A percentile compares a stretch with the other conserved stretches of the same genome.
phyloP scores from a whole-genome alignment of 2,888 invertebrate species.

The Drosophila borealis region DNA sequence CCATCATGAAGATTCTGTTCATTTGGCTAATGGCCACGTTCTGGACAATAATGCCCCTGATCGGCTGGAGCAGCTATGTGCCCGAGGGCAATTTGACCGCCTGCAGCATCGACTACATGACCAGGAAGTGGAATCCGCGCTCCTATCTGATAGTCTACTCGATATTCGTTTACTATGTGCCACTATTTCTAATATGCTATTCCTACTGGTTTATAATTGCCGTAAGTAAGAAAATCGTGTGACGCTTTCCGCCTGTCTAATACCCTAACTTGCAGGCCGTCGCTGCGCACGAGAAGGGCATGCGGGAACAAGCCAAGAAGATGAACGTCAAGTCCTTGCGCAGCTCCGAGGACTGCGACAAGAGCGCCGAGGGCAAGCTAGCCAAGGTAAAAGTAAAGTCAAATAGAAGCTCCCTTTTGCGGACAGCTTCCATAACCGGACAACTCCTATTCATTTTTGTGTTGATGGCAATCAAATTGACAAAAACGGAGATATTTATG shows the following conservation, averaged over 20 bases:
- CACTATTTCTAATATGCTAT: conserved; percentile 92
- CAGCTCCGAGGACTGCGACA: conserved; percentile 90
- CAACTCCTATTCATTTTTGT: too few relatives aligned
- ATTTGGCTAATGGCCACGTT: conserved; percentile 91
- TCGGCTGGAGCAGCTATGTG: conserved; percentile 95
- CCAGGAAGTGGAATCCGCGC: conserved; percentile 90
- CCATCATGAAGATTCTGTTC: conserved; percentile 90
- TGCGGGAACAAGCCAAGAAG: conserved; percentile 96
- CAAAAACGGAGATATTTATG: too few relatives aligned
- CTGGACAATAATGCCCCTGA: conserved; percentile 93
- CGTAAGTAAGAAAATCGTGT: conserved; percentile 83
- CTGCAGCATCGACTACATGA: conserved; percentile 95
- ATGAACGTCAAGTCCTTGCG: conserved; percentile 96
- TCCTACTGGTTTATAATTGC: conserved; percentile 95
- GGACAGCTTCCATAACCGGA: too few relatives aligned
- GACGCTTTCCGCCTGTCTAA: conserved; percentile 3
- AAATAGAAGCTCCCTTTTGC: neutral
- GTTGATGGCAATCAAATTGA: too few relatives aligned
- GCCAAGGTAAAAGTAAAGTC: conserved; percentile 86
- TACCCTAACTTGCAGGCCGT: conserved; percentile 36
- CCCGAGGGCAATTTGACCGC: conserved; percentile 98
- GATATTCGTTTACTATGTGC: conserved; percentile 91
- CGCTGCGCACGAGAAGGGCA: conserved; percentile 90
- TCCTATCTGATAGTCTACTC: conserved; percentile 93
- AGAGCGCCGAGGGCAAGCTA: conserved; percentile 94